A percentile compares a stretch with the other conserved stretches of the same genome.
These are phyloP conservation scores for Abramis brama DNA, from an alignment of 2,113 vertebrate species.

Conservation along the genomic window DNA sequence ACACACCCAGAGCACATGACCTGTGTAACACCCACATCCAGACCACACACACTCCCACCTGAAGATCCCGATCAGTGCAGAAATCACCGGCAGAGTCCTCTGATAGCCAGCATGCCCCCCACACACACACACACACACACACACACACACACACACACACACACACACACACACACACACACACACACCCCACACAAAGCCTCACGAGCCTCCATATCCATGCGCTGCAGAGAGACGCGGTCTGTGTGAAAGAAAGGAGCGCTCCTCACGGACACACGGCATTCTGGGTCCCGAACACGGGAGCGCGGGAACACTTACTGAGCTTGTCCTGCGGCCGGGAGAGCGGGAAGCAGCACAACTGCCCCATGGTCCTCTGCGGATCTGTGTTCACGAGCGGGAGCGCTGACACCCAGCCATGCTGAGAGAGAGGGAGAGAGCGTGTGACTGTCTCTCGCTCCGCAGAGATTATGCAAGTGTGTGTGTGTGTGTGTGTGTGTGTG, in stretches of 20 bases:
- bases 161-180: too few species aligned
- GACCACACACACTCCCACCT: background rate
- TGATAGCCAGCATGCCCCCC: too few species aligned
- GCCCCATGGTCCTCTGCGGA: constrained; percentile 35
- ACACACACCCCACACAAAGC: too few species aligned
- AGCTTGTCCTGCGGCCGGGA: constrained; percentile 52
- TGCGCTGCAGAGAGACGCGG: too few species aligned
- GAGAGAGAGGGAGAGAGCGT: constrained; percentile 48
- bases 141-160: too few species aligned
- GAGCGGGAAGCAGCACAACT: constrained; percentile 58
- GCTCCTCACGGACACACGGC: too few species aligned
- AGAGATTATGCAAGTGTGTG: constrained; percentile 47
- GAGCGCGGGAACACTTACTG: constrained; percentile 34
- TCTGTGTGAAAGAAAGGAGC: too few species aligned
- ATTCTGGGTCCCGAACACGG: too few species aligned
- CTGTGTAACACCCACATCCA: too few species aligned
- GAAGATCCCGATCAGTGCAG: background rate
- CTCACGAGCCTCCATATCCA: too few species aligned
- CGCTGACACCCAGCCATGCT: constrained; percentile 37
- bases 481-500: constrained; percentile 48
- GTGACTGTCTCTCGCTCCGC: constrained; percentile 43
- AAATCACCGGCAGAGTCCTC: background rate
- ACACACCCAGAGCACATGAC: constrained; percentile 3
- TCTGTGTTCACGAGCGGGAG: constrained; percentile 3
- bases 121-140: too few species aligned